Percentiles rank a stretch among this genome's conserved stretches.
phyloP scores from a whole-genome alignment of 2,888 invertebrate genomes.

The Tipula vernalis region DNA sequence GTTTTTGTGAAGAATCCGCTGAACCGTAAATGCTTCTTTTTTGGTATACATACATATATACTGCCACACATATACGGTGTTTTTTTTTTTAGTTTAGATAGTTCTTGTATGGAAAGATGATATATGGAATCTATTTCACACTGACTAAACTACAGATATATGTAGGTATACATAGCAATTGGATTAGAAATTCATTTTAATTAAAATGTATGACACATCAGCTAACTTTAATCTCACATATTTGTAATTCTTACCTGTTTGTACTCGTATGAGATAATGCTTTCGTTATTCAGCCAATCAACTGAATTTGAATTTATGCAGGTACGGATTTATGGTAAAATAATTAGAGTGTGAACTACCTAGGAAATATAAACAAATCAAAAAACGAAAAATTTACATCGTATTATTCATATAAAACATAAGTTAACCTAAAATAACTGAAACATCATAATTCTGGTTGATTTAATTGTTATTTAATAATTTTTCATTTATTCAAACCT shows the following conservation, averaged over 20 bases:
- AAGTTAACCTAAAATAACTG: too few relatives aligned
- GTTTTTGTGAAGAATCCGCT: background rate
- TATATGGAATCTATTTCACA: background rate
- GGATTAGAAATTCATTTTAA: background rate
- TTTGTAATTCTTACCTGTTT: background rate
- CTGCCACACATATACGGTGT: background rate
- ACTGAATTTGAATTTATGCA: background rate
- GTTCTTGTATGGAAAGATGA: background rate
- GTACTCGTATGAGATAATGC: background rate
- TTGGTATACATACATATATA: background rate
- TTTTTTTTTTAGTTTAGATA: background rate
- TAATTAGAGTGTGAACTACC: background rate
- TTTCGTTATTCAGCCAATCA: background rate
- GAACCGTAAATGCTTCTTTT: background rate
- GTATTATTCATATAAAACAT: too few relatives aligned
- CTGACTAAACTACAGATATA: background rate
- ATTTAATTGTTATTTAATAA: too few relatives aligned
- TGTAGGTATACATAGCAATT: background rate
- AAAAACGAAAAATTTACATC: background rate
- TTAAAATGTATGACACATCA: constrained; percentile 4
- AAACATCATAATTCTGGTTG: too few relatives aligned
- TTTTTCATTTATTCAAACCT: too few relatives aligned
- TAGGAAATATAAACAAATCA: background rate
- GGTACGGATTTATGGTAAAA: background rate
- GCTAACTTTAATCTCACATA: background rate